phyloP scores from a whole-genome alignment of 1,140 invertebrate genomes.

The Euura saliciscinereae region DNA sequence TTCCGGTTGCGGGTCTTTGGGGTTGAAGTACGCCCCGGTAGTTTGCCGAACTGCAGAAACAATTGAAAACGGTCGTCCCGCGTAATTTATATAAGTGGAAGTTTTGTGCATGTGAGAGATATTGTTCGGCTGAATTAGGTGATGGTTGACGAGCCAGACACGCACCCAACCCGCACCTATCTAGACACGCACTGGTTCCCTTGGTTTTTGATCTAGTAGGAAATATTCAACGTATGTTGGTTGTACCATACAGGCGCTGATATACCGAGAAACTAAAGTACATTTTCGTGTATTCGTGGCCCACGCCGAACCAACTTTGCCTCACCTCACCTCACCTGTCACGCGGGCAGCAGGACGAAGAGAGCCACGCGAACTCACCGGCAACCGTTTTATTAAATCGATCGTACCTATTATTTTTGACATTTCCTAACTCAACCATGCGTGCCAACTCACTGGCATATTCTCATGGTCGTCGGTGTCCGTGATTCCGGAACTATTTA shows the following conservation, averaged over 20 bases:
- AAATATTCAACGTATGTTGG: not conserved
- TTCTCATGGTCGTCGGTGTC: not conserved
- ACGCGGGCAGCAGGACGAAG: not conserved
- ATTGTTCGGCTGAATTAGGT: not conserved
- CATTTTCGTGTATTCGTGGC: constrained; percentile 1
- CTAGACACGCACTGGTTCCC: not conserved
- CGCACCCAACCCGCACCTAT: not conserved
- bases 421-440: constrained; percentile 9
- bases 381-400: constrained; percentile 16
- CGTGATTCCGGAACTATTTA: not conserved
- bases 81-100: constrained; percentile 7
- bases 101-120: not conserved
- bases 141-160: constrained; percentile 1
- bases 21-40: not conserved
- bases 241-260: not conserved
- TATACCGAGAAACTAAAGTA: not conserved
- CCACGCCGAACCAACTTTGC: not conserved
- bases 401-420: constrained; percentile 13
- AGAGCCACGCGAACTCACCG: not conserved
- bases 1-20: constrained; percentile 4
- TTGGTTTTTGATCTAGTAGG: not conserved
- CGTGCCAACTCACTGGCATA: not conserved
- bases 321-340: not conserved
- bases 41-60: constrained; percentile 1
- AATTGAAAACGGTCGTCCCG: not conserved